A percentile compares a stretch with the other conserved stretches of the same genome.
phyloP scores from a whole-genome alignment of 2,113 vertebrate genomes.

The Triplophysa rosa region DNA sequence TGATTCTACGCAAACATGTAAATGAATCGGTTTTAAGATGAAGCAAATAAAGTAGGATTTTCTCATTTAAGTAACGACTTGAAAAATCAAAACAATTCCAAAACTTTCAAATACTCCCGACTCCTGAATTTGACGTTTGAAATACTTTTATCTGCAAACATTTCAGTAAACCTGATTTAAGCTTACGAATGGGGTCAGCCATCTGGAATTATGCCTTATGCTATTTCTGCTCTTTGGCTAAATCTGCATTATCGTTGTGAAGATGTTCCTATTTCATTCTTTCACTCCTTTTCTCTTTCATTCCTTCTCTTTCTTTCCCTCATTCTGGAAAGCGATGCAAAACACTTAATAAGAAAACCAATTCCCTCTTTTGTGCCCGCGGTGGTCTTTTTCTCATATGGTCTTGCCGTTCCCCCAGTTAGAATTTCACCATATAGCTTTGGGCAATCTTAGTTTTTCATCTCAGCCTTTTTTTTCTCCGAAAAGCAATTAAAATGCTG shows the following conservation, averaged over 20 bases:
- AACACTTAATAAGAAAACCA: constrained; percentile 85
- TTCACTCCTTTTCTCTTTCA: constrained; percentile 49
- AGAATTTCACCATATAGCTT: constrained; percentile 84
- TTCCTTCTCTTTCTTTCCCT: constrained; percentile 70
- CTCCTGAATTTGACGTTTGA: neutral
- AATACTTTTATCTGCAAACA: neutral
- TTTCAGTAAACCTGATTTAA: constrained; percentile 46
- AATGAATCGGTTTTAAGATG: neutral
- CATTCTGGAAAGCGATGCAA: constrained; percentile 85
- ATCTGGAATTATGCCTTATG: constrained; percentile 39
- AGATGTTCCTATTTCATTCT: constrained; percentile 60
- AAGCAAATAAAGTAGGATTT: neutral
- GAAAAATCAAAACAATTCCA: no score
- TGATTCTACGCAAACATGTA: constrained; percentile 80
- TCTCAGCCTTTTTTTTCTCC: constrained; percentile 75
- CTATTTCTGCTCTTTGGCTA: constrained; percentile 50
- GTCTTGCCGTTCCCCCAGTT: constrained; percentile 86
- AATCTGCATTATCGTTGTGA: constrained; percentile 55
- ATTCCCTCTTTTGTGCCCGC: constrained; percentile 79
- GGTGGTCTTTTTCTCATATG: constrained; percentile 83
- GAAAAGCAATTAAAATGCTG: constrained; percentile 86
- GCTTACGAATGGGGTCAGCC: constrained; percentile 48
- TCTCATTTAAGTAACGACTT: no score
- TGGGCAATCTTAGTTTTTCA: constrained; percentile 83
- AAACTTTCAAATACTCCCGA: no score